phyloP scores from a whole-genome alignment of 2,113 vertebrate genomes.

The Heterotilapia buettikoferi region DNA sequence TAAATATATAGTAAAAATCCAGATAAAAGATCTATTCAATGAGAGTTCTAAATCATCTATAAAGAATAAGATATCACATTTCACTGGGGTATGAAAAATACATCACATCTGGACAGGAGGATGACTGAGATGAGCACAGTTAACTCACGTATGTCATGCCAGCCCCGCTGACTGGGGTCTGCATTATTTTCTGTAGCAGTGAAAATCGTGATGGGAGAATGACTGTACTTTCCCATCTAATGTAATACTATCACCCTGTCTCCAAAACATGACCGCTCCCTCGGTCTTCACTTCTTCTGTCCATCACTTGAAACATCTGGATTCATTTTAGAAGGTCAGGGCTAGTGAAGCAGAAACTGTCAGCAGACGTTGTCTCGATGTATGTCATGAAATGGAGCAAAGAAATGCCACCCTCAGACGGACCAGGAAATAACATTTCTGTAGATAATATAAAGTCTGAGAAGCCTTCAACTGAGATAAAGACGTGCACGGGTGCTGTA shows the following conservation, averaged over 20 bases:
- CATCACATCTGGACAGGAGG: background rate
- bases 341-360: slow-evolving; percentile 46
- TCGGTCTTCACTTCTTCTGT: slow-evolving; percentile 32
- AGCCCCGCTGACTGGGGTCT: background rate
- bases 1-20: background rate
- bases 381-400: slow-evolving; percentile 50
- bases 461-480: background rate
- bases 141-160: background rate
- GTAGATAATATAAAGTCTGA: slow-evolving; percentile 42
- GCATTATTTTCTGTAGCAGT: slow-evolving; percentile 11
- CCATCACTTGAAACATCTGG: slow-evolving; percentile 66
- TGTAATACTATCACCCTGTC: slow-evolving; percentile 24
- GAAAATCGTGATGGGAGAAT: slow-evolving; percentile 13
- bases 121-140: slow-evolving; percentile 13
- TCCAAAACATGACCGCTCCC: background rate
- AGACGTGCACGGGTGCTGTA: background rate
- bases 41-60: background rate
- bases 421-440: slow-evolving; percentile 50
- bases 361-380: slow-evolving; percentile 48
- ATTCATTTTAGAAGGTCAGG: slow-evolving; percentile 60
- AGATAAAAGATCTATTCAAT: background rate
- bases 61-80: background rate
- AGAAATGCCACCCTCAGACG: slow-evolving; percentile 60
- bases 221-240: slow-evolving; percentile 13
- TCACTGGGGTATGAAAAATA: slow-evolving; percentile 5